A percentile compares a stretch with the other conserved stretches of the same genome.
Evolutionary conservation across 1,140 invertebrate genomes (phyloP).

Genomic region (Nomia melanderi): DNA sequence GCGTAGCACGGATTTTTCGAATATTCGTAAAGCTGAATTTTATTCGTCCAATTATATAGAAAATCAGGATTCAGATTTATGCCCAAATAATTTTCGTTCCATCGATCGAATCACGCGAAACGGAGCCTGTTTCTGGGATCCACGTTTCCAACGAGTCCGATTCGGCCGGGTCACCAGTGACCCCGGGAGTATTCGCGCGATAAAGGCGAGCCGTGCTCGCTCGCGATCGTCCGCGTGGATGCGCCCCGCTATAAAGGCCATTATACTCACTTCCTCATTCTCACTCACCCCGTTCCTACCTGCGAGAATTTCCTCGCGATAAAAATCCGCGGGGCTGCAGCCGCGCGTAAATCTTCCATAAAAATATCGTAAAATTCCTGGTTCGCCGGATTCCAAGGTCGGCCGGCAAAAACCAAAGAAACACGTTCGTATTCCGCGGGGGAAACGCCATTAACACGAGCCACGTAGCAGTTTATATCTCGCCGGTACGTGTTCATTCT

Average conservation of each 20-base stretch:
- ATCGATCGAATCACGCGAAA: too few species aligned
- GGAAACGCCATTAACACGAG: slow-evolving; percentile 26
- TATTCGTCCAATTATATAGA: too few species aligned
- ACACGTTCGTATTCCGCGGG: slow-evolving; percentile 8
- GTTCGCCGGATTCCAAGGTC: slow-evolving; percentile 42
- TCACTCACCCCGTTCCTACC: slow-evolving; percentile 46
- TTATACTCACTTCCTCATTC: slow-evolving; percentile 61
- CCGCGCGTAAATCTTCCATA: slow-evolving; percentile 38
- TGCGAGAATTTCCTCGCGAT: slow-evolving; percentile 55
- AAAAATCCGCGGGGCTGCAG: slow-evolving; percentile 47
- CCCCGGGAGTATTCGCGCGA: too few species aligned
- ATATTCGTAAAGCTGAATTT: too few species aligned
- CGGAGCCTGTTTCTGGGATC: too few species aligned
- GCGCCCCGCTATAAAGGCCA: slow-evolving; percentile 46
- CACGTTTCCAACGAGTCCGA: too few species aligned
- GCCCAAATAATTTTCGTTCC: too few species aligned
- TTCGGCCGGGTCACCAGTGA: too few species aligned
- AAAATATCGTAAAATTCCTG: slow-evolving; percentile 48
- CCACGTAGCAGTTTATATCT: slow-evolving; percentile 1
- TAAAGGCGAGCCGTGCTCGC: too few species aligned
- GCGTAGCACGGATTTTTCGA: too few species aligned
- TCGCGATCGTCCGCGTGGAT: slow-evolving; percentile 7
- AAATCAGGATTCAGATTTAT: too few species aligned
- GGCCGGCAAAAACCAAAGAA: background rate
- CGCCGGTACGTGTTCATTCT: slow-evolving; percentile 19